Evolutionary conservation across 2,113 vertebrate species (phyloP).

Genomic region (Anoura caudifer): DNA sequence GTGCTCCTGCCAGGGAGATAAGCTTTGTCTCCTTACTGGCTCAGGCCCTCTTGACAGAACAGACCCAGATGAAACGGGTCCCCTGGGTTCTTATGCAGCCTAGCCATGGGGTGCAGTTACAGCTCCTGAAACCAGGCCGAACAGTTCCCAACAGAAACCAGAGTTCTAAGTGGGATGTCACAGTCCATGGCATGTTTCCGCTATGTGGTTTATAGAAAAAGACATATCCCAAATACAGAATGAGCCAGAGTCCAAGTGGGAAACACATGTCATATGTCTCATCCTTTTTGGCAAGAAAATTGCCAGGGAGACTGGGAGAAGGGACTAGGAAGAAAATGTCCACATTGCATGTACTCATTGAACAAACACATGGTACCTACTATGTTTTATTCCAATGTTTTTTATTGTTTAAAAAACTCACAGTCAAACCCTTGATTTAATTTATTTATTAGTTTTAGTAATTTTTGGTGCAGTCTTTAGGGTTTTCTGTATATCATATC

Average conservation of each 20-base stretch:
- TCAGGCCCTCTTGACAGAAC: too few relatives aligned
- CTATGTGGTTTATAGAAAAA: conserved; percentile 33
- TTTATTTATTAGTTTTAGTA: neutral
- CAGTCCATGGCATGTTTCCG: neutral
- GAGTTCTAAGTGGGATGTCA: conserved; percentile 19
- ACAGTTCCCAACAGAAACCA: too few relatives aligned
- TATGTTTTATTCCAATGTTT: neutral
- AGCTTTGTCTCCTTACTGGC: too few relatives aligned
- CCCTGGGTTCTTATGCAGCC: too few relatives aligned
- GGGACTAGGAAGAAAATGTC: neutral
- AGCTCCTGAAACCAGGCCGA: too few relatives aligned
- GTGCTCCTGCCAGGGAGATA: too few relatives aligned
- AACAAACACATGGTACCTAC: neutral
- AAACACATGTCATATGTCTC: neutral
- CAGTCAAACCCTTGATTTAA: neutral
- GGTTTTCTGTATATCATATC: neutral
- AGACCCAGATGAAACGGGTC: too few relatives aligned
- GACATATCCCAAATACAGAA: conserved; percentile 3
- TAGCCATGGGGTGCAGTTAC: too few relatives aligned
- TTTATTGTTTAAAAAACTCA: neutral
- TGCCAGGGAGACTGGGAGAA: neutral
- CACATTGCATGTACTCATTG: neutral
- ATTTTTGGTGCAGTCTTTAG: neutral
- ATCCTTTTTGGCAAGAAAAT: neutral
- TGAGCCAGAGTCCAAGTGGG: neutral